phyloP scores from a whole-genome alignment of 2,113 vertebrate species.

The Channa argus region DNA sequence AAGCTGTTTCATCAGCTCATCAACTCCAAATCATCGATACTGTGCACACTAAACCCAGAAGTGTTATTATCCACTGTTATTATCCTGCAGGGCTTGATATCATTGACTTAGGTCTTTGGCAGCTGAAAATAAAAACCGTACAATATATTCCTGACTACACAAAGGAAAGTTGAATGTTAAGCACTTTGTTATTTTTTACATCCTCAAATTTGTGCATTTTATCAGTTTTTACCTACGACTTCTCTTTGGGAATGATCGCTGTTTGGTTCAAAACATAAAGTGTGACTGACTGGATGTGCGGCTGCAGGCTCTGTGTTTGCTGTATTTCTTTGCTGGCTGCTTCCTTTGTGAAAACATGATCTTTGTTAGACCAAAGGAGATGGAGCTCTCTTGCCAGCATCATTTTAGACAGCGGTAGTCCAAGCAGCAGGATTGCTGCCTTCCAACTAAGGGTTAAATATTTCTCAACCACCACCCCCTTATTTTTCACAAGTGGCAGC shows the following conservation, averaged over 20 bases:
- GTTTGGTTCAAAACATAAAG: slow-evolving; percentile 32
- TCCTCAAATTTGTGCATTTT: slow-evolving; percentile 3
- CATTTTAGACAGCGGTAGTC: slow-evolving; percentile 31
- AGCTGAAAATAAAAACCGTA: slow-evolving; percentile 6
- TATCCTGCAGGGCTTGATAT: slow-evolving; percentile 25
- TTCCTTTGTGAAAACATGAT: slow-evolving; percentile 43
- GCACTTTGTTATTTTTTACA: not conserved
- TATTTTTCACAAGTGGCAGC: slow-evolving; percentile 75
- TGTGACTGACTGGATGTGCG: slow-evolving; percentile 14
- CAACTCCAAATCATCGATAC: slow-evolving; percentile 43
- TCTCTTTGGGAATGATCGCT: slow-evolving; percentile 3
- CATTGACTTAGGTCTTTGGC: slow-evolving; percentile 24
- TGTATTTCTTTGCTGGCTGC: slow-evolving; percentile 10
- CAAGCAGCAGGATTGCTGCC: slow-evolving; percentile 33
- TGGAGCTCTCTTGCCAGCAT: slow-evolving; percentile 29
- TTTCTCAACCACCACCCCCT: slow-evolving; percentile 62
- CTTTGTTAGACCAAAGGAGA: slow-evolving; percentile 23
- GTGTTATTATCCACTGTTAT: slow-evolving; percentile 14
- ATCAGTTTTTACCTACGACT: not conserved
- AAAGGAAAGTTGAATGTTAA: not conserved
- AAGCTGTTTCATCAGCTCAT: slow-evolving; percentile 33
- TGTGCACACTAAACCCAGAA: slow-evolving; percentile 14
- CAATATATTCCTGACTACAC: not conserved
- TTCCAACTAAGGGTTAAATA: slow-evolving; percentile 76
- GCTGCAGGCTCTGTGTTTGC: slow-evolving; percentile 1